phyloP scores from a whole-genome alignment of 2,113 vertebrate genomes.

The Tachysurus fulvidraco region DNA sequence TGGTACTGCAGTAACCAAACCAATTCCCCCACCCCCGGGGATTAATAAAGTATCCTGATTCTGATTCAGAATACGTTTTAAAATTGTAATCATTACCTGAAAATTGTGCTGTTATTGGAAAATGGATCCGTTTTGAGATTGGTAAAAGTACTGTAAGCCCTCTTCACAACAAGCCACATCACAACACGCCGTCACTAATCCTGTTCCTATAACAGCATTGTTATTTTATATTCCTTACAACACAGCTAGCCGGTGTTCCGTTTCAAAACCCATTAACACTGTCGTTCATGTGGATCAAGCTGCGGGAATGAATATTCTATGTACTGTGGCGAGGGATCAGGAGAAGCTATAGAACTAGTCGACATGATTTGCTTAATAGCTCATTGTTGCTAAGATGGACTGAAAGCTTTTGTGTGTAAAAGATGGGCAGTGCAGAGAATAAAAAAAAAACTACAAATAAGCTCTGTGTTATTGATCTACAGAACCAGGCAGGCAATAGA shows the following conservation, averaged over 20 bases:
- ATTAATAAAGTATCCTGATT: too few relatives aligned
- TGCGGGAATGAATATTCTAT: background rate
- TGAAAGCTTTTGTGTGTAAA: slow-evolving; percentile 43
- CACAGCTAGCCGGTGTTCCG: background rate
- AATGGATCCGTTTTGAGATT: background rate
- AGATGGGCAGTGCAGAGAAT: slow-evolving; percentile 10
- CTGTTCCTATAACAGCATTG: background rate
- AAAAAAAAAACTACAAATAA: slow-evolving; percentile 41
- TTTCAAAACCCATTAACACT: background rate
- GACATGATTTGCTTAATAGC: background rate
- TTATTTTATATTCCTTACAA: background rate
- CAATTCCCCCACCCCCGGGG: too few relatives aligned
- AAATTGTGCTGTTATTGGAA: background rate
- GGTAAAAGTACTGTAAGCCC: background rate
- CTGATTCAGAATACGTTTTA: too few relatives aligned
- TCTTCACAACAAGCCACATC: background rate
- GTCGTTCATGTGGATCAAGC: slow-evolving; percentile 15
- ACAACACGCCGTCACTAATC: background rate
- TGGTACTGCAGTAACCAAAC: too few relatives aligned
- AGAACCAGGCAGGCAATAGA: slow-evolving; percentile 10
- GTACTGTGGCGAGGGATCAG: slow-evolving; percentile 5
- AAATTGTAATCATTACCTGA: background rate
- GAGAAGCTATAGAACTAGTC: background rate
- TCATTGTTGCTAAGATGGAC: slow-evolving; percentile 26
- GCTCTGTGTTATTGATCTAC: slow-evolving; percentile 39